phyloP scores from a whole-genome alignment of 2,113 vertebrate species.

The Mus pahari region DNA sequence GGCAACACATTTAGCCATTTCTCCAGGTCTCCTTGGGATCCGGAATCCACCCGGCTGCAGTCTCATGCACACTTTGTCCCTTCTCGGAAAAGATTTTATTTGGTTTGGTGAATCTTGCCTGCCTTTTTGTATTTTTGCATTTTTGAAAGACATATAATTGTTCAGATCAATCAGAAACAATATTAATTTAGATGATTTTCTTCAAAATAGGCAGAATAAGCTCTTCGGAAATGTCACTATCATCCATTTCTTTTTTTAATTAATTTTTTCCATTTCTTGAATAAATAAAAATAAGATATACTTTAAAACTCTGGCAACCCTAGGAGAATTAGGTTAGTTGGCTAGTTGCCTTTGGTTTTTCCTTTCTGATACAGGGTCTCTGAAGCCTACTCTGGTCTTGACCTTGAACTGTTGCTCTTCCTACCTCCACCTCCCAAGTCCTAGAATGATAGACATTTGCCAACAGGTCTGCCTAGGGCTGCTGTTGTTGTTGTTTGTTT shows the following conservation, averaged over 20 bases:
- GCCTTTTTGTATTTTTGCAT: background rate
- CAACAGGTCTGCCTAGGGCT: background rate
- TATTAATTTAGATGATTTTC: background rate
- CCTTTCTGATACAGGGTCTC: background rate
- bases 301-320: background rate
- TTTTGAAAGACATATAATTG: background rate
- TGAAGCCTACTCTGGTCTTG: background rate
- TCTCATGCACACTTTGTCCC: background rate
- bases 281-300: background rate
- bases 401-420: background rate
- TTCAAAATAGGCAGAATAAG: background rate
- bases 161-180: background rate
- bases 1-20: background rate
- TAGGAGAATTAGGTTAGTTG: background rate
- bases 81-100: background rate
- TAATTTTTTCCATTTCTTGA: background rate
- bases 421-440: no score
- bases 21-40: background rate
- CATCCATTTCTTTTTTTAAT: background rate
- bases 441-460: no score
- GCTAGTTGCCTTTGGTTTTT: background rate
- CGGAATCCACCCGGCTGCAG: background rate
- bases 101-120: background rate
- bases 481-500: background rate
- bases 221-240: background rate